Evolutionary conservation across 2,797 vertebrate genomes (phyloP), one percentile per base, ranked within the genome.

Genomic region (Sebastes goodei): DNA sequence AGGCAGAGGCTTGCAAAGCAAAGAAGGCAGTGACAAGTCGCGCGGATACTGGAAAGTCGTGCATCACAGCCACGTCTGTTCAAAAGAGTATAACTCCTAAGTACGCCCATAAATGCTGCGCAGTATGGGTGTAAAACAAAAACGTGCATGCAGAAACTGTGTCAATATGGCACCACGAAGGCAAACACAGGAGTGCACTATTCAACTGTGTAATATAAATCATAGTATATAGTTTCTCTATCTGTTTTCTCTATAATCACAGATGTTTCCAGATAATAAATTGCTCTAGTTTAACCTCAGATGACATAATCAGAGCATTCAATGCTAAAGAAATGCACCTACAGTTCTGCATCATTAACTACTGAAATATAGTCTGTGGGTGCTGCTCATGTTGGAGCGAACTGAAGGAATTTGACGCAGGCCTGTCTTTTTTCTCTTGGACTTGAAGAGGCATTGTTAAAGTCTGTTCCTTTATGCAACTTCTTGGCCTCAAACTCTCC

Each of bases 1-100:
- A 85, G 87, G 78, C 46, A 78, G 63, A 81, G 49, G 79, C 73
- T 89, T 81, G 76, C 71, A 83, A 85, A 88, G 88, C 73, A 84
- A 88, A 85, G 76, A 90, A 85, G 53, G 61, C 71, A 75, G 70
- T 83, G 80, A 85, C 85, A 89, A 80, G 82, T 76, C 29, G 38
- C 70, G 62, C 72, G 81, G 76, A 90, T 84, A 76, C 81, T 69
- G 27, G 32, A 81, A 88, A 88, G 65, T 71, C 49, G 49, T 61
- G 21, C 80, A 70, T 87, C 68, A 78, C 69, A 86, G n/a, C 15
- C 60, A 42, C 23, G 57, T 74, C 76, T 88, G 64, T 68, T 87
- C 29, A 27, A 76, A 80, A 69, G 64, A 77, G 60, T n/a, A 49
- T 49, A 63, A 61, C 55, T 85, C 61, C 65, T 67, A 42, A 86